Conservation (phyloP, 2,888 invertebrate genomes). For the Xestobium rufovillosum region DNA sequence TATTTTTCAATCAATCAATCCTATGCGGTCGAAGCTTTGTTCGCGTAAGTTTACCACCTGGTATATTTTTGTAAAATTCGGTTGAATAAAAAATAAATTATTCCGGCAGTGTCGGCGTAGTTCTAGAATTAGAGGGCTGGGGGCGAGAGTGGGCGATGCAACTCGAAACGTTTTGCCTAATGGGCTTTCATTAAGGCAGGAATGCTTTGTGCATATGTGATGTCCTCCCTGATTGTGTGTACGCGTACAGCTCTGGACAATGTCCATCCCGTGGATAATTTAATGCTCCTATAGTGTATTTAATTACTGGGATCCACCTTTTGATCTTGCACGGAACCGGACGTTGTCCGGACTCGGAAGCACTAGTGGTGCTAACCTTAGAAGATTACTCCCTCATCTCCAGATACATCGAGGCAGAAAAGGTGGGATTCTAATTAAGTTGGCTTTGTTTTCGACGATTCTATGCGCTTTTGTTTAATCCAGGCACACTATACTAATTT, state of each 20-base stretch:
- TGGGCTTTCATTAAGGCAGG: constrained; percentile 44
- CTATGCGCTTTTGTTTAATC: no score
- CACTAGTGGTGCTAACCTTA: constrained; percentile 32
- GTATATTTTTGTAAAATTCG: no score
- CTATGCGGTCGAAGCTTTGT: no score
- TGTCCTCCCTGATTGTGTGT: constrained; percentile 41
- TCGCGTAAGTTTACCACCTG: no score
- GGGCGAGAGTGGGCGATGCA: neutral
- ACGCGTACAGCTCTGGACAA: constrained; percentile 32
- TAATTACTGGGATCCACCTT: constrained; percentile 40
- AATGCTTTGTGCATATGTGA: constrained; percentile 45
- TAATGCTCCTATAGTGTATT: constrained; percentile 43
- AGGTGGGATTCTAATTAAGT: constrained; percentile 30
- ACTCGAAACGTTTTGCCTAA: constrained; percentile 41
- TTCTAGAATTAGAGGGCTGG: no score
- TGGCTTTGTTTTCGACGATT: constrained; percentile 24
- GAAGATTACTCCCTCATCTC: constrained; percentile 31
- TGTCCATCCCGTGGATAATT: constrained; percentile 36
- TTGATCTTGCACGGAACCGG: constrained; percentile 37
- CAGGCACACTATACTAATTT: no score
- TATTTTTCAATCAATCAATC: no score
- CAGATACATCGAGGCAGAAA: constrained; percentile 24
- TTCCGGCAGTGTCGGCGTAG: no score
- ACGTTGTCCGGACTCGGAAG: constrained; percentile 37
- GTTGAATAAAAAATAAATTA: no score